A percentile compares a stretch with the other conserved stretches of the same genome.
phyloP scores from a whole-genome alignment of 92 coral and sea anemone species.

The Ricordea florida region DNA sequence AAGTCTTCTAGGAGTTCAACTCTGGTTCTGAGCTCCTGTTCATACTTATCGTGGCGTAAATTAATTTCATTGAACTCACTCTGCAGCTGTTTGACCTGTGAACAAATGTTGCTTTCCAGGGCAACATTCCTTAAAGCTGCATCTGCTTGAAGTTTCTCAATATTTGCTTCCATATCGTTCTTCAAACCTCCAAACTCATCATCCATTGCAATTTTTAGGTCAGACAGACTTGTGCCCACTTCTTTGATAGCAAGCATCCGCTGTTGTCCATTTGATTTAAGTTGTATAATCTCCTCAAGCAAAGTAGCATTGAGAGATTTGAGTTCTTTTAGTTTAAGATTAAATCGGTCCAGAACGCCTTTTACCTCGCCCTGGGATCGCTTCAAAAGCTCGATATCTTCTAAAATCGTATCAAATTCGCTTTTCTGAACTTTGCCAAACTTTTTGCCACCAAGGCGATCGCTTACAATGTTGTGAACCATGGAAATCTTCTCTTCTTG shows the following conservation, averaged over 20 bases:
- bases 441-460: conserved; percentile 46
- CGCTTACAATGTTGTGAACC: conserved; percentile 34
- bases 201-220: background rate
- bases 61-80: background rate
- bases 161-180: background rate
- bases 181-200: conserved; percentile 14
- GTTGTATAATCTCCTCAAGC: conserved; percentile 9
- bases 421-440: conserved; percentile 38
- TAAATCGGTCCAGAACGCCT: conserved; percentile 4
- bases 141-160: conserved; percentile 15
- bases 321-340: conserved; percentile 14
- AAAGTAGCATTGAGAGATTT: conserved; percentile 11
- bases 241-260: background rate
- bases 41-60: background rate
- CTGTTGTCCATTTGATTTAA: background rate
- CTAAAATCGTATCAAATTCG: conserved; percentile 27
- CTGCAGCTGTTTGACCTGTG: conserved; percentile 12
- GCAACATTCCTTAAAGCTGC: background rate
- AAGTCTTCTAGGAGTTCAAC: conserved; percentile 2
- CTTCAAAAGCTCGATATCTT: conserved; percentile 29
- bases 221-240: background rate
- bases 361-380: conserved; percentile 10
- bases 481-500: conserved; percentile 32
- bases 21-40: conserved; percentile 4
- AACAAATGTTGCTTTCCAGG: background rate